Evolutionary conservation across 2,888 invertebrate genomes (phyloP), one percentile per base, ranked within the genome.

Genomic region (Amphipyra tragopoginis): DNA sequence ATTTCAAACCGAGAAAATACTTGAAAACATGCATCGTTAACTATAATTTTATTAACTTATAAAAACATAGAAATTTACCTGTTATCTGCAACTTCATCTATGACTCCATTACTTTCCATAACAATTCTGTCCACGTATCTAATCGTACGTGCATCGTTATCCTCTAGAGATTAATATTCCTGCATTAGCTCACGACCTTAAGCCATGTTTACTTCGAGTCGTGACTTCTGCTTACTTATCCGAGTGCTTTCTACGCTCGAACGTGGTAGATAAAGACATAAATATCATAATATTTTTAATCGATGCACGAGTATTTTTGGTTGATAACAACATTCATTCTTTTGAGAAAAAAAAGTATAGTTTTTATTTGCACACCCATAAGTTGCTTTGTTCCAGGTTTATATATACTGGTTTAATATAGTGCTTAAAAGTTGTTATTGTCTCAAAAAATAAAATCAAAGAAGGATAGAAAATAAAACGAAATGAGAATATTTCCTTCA

Each of bases 141-240:
- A 15, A 43, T 13, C 5, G 21, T 11, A 40, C 21, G 26, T 52
- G 38, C 51, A 38, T 42, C 45, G 9, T 58, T 67, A 57, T 69
- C 38, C 15, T 36, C 52, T 21, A 36, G n/a, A 60, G 42, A 69
- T 65, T 61, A 58, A 55, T 69, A 58, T 53, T 36, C 33, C 43
- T 11, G n/a, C 50, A 53, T 59, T 38, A 57, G 26, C 55, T 68
- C 55, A 57, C 59, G 52, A 54, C 47, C 50, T 29, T 42, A 42
- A 42, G 36, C 40, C 42, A 14, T 50, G 53, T 48, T 58, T 21
- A 54, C n/a, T 34, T 6, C 7, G 47, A 43, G n/a, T 56, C 67
- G 58, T 71, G 72, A 63, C 49, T 14, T 7, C 11, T 45, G 14
- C 36, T 39, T 13, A 43, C 26, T 50, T 54, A 54, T 6, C 14